Evolutionary conservation across 2,797 vertebrate genomes (phyloP).

Genomic region (Dendrocincla fuliginosa): DNA sequence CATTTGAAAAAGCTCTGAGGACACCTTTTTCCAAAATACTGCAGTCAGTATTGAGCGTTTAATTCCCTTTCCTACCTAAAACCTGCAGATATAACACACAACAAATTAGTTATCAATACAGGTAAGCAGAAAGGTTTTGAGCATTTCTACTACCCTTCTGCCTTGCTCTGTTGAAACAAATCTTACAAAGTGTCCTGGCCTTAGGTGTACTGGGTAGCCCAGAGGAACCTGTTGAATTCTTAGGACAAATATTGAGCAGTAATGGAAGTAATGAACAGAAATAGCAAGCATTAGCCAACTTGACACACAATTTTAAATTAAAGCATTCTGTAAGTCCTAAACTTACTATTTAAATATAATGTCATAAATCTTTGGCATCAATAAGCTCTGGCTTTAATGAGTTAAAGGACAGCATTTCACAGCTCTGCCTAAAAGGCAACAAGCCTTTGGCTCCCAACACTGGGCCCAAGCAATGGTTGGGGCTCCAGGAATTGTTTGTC

Average conservation of each 20-base stretch:
- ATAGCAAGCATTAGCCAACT: background rate
- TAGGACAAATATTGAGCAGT: background rate
- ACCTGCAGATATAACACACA: background rate
- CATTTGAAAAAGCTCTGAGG: background rate
- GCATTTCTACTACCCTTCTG: background rate
- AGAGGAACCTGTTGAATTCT: background rate
- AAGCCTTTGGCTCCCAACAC: background rate
- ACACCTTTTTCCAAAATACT: background rate
- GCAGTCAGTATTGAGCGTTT: background rate
- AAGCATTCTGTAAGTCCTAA: background rate
- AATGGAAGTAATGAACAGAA: background rate
- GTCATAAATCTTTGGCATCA: background rate
- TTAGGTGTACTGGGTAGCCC: background rate
- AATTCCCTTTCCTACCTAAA: background rate
- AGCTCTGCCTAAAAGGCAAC: background rate
- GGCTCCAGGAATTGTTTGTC: background rate
- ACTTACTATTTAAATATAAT: background rate
- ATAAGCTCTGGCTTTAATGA: background rate
- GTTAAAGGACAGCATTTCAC: background rate
- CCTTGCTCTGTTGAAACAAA: background rate
- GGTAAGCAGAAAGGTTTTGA: background rate
- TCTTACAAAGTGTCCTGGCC: background rate
- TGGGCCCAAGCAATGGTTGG: rapidly evolving
- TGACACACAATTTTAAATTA: background rate
- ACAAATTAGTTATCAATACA: background rate